Evolutionary conservation across 1,140 invertebrate species (phyloP).

Genomic region (Tetramorium alpestre): DNA sequence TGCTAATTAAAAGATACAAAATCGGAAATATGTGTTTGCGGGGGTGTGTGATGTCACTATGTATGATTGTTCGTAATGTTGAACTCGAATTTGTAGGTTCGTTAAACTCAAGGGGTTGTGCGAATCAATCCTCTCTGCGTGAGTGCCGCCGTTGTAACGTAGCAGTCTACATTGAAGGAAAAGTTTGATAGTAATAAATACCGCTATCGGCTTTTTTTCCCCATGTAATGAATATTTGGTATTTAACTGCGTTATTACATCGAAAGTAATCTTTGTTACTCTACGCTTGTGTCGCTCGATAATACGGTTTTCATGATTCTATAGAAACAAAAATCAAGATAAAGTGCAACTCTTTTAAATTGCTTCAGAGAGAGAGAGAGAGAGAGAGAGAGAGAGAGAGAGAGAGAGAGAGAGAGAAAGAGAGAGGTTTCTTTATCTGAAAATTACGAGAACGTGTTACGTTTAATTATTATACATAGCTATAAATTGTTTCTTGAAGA

Average conservation of each 20-base stretch:
- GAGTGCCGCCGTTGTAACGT: background rate
- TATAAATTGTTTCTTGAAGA: background rate
- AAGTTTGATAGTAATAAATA: background rate
- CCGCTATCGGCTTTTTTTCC: background rate
- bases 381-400: too few species aligned
- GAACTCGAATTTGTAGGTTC: too few species aligned
- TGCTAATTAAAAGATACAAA: too few species aligned
- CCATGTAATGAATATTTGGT: background rate
- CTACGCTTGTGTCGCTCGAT: background rate
- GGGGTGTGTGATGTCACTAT: too few species aligned
- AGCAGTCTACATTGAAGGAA: background rate
- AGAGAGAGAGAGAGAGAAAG: too few species aligned
- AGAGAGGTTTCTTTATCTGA: background rate
- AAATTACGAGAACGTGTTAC: background rate
- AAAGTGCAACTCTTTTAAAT: background rate
- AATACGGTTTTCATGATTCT: background rate
- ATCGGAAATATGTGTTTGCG: too few species aligned
- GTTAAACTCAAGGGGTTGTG: too few species aligned
- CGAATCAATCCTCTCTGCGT: too few species aligned
- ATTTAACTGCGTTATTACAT: background rate
- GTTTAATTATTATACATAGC: slow-evolving; percentile 13
- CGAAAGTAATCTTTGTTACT: background rate
- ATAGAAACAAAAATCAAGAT: background rate
- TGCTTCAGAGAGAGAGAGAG: too few species aligned
- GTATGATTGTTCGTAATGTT: too few species aligned